These are phyloP conservation scores for Peromyscus attwateri DNA, from an alignment of 2,797 vertebrate species.

Conservation along the genomic window DNA sequence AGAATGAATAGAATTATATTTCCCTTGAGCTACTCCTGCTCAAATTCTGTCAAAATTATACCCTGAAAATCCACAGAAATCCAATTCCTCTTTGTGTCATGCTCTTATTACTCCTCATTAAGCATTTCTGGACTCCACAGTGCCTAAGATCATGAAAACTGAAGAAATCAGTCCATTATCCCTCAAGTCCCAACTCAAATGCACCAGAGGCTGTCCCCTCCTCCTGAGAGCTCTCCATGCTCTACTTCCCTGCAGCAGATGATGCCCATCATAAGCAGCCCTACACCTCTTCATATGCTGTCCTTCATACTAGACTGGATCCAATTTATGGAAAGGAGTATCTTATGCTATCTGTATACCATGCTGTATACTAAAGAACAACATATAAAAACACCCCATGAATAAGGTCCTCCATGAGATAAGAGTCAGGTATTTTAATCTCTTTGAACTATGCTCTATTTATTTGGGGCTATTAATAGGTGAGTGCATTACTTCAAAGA, in stretches of 20 bases:
- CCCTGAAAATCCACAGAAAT: slow-evolving; percentile 22
- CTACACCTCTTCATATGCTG: not conserved
- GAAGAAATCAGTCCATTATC: not conserved
- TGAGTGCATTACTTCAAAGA: not conserved
- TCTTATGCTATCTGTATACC: not conserved
- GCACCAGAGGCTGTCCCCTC: not conserved
- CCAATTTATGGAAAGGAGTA: not conserved
- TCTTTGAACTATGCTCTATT: not conserved
- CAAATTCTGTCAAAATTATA: slow-evolving; percentile 46
- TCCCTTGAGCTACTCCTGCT: not conserved
- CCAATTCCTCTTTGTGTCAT: not conserved
- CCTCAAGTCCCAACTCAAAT: not conserved
- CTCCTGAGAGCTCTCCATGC: not conserved
- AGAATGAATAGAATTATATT: not conserved
- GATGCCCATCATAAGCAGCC: not conserved
- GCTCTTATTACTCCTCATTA: slow-evolving; percentile 21
- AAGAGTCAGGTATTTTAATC: not conserved
- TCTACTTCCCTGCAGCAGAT: not conserved
- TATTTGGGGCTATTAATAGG: not conserved
- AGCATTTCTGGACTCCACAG: not conserved
- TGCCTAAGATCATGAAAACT: not conserved
- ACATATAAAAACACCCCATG: not conserved
- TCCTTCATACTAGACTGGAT: not conserved
- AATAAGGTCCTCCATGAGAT: not conserved
- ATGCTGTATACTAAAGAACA: not conserved